Evolutionary conservation across 2,888 invertebrate species (phyloP).

Genomic region (Ctena decussata): DNA sequence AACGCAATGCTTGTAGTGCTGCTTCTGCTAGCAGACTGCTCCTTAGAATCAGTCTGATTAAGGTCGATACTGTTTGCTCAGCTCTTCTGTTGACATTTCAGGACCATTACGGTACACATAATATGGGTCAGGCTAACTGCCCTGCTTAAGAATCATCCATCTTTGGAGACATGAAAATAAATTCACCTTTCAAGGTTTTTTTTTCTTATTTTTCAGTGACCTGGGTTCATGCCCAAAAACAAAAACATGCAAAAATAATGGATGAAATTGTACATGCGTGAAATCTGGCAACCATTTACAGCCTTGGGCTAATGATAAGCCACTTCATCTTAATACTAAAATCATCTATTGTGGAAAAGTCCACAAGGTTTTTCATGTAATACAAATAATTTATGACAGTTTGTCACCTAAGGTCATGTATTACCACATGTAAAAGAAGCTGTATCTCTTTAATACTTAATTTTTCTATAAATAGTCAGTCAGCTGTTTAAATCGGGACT

Average conservation of each 20-base stretch:
- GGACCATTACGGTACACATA: too few relatives aligned
- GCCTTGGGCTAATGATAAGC: background rate
- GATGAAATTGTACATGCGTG: background rate
- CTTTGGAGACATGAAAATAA: background rate
- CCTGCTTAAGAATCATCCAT: background rate
- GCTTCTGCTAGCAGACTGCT: too few relatives aligned
- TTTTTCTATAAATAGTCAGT: too few relatives aligned
- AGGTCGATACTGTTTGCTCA: too few relatives aligned
- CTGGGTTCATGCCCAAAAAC: background rate
- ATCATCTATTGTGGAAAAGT: background rate
- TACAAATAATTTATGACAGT: background rate
- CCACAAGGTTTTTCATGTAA: background rate
- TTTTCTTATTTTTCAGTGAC: background rate
- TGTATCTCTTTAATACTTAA: too few relatives aligned
- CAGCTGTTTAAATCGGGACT: too few relatives aligned
- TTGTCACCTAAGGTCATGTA: background rate
- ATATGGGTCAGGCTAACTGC: background rate
- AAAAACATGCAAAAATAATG: slow-evolving; percentile 1
- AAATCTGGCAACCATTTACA: background rate
- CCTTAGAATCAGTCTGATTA: too few relatives aligned
- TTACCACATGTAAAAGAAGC: too few relatives aligned
- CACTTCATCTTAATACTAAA: background rate
- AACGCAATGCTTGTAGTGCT: too few relatives aligned
- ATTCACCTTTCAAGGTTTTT: slow-evolving; percentile 1
- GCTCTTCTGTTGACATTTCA: too few relatives aligned